These are phyloP conservation scores for Neocrepidodera transversa DNA, from an alignment of 2,888 invertebrate genomes.

Conservation along the genomic window DNA sequence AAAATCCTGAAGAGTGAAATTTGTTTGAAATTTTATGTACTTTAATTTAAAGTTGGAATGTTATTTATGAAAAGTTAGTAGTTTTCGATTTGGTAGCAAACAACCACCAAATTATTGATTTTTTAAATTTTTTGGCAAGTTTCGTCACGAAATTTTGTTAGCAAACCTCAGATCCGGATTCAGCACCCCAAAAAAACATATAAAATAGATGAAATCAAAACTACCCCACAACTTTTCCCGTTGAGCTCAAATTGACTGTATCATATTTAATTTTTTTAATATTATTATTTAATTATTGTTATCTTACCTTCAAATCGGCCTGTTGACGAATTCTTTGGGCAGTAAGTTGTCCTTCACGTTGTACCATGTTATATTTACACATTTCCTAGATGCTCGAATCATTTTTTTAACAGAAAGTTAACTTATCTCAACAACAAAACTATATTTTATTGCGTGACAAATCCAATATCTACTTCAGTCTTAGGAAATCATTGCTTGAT, in stretches of 20 bases:
- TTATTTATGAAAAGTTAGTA: too few species aligned
- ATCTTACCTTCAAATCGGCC: conserved; percentile 15
- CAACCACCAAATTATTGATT: too few species aligned
- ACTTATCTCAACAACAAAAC: neutral
- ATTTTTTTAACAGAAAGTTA: neutral
- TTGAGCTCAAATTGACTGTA: too few species aligned
- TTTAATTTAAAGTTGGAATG: too few species aligned
- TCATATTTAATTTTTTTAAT: too few species aligned
- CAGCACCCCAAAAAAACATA: conserved; percentile 17
- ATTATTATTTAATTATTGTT: too few species aligned
- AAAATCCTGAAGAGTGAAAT: too few species aligned
- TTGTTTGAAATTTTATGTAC: too few species aligned
- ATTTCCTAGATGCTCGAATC: neutral
- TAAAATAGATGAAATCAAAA: conserved; percentile 9
- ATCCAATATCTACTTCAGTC: neutral
- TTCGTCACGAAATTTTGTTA: conserved; percentile 19
- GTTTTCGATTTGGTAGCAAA: too few species aligned
- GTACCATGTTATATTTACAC: neutral
- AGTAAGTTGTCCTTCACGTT: neutral
- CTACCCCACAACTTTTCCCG: conserved; percentile 14
- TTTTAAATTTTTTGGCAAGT: neutral
- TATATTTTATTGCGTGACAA: neutral
- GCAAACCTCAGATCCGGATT: conserved; percentile 22
- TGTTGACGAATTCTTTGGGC: neutral
- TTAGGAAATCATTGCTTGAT: neutral